These are phyloP conservation scores for Trinectes maculatus DNA, from an alignment of 2,113 vertebrate species.

Conservation along the genomic window DNA sequence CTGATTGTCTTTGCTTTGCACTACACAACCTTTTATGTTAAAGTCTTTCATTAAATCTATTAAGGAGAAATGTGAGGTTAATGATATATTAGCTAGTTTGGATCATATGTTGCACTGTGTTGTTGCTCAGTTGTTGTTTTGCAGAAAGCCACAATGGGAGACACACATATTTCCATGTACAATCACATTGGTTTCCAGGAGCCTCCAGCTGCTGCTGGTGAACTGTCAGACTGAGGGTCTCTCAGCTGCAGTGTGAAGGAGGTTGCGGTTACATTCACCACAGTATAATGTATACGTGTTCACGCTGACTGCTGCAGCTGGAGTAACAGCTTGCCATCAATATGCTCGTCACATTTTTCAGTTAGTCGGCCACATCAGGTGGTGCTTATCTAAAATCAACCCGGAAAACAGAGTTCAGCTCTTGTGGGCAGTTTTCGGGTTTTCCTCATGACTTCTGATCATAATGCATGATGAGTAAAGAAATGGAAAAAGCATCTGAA, in stretches of 20 bases:
- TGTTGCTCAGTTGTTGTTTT: not conserved
- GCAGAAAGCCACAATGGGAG: slow-evolving; percentile 5
- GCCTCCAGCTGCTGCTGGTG: slow-evolving; percentile 13
- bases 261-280: slow-evolving; percentile 34
- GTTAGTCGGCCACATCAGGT: slow-evolving; percentile 42
- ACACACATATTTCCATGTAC: not conserved
- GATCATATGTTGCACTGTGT: too few relatives aligned
- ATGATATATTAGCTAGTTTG: too few relatives aligned
- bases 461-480: not conserved
- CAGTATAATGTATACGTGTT: slow-evolving; percentile 22
- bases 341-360: slow-evolving; percentile 50
- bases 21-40: too few relatives aligned
- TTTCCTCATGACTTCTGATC: too few relatives aligned
- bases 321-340: slow-evolving; percentile 42
- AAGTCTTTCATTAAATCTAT: too few relatives aligned
- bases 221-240: slow-evolving; percentile 2
- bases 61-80: too few relatives aligned
- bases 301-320: slow-evolving; percentile 49
- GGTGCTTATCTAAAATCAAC: slow-evolving; percentile 46
- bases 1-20: too few relatives aligned
- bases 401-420: slow-evolving; percentile 33
- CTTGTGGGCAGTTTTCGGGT: too few relatives aligned
- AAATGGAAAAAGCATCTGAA: too few relatives aligned
- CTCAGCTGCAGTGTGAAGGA: slow-evolving; percentile 39
- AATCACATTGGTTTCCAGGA: slow-evolving; percentile 20